Evolutionary conservation across 2,113 vertebrate species (phyloP).

Genomic region (Natator depressus): DNA sequence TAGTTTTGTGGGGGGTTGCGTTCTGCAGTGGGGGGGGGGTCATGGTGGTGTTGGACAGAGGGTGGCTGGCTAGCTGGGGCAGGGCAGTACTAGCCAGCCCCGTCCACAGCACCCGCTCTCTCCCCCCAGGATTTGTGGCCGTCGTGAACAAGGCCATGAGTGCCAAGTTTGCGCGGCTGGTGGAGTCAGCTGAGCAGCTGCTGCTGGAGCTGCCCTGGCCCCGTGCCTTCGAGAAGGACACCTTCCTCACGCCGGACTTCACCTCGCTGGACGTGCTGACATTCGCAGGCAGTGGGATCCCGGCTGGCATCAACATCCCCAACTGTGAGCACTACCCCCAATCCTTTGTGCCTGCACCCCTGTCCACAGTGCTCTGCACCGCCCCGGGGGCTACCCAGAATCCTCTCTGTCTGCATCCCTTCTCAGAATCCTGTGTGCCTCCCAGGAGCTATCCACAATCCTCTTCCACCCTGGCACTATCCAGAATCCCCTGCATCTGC

Average conservation of each 20-base stretch:
- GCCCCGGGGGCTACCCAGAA: neutral
- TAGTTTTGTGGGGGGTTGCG: neutral
- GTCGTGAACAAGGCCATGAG: slow-evolving; percentile 95
- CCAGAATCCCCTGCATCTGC: neutral
- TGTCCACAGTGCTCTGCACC: neutral
- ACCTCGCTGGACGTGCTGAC: slow-evolving; percentile 93
- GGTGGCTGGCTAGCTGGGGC: neutral
- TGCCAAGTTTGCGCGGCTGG: slow-evolving; percentile 87
- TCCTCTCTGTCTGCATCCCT: neutral
- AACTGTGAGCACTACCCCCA: slow-evolving; percentile 82
- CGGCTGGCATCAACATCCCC: slow-evolving; percentile 94
- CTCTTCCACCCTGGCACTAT: neutral
- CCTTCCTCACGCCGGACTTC: slow-evolving; percentile 91
- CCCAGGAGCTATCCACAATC: neutral
- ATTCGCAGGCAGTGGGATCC: slow-evolving; percentile 92
- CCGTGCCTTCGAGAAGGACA: slow-evolving; percentile 88
- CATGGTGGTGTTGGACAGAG: neutral
- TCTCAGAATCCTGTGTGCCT: neutral
- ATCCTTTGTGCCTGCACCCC: neutral
- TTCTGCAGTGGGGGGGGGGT: neutral
- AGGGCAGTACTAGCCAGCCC: neutral
- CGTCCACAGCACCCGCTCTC: neutral
- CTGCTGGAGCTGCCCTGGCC: slow-evolving; percentile 92
- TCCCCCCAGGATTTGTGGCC: slow-evolving; percentile 86
- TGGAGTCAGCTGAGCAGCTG: slow-evolving; percentile 85